A percentile compares a stretch with the other conserved stretches of the same genome.
Evolutionary conservation across 2,888 invertebrate genomes (phyloP).

Genomic region (Liposcelis brunnea): DNA sequence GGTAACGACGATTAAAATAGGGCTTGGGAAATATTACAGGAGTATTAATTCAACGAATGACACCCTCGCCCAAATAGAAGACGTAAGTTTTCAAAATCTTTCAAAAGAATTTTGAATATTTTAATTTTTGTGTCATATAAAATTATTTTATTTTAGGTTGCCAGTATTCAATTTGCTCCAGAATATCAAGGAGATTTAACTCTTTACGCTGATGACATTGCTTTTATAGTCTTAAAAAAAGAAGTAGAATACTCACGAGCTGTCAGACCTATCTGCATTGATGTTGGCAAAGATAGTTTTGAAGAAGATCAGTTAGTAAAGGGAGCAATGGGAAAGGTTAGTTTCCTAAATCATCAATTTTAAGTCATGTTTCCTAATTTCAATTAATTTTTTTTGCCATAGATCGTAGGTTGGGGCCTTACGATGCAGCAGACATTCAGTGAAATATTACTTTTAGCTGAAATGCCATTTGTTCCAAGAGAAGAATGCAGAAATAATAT

Average conservation of each 20-base stretch:
- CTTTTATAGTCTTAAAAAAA: background rate
- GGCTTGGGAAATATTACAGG: background rate
- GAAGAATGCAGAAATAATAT: background rate
- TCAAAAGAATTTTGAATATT: too few relatives aligned
- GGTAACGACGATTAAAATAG: background rate
- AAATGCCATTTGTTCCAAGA: background rate
- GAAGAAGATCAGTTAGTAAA: constrained; percentile 8
- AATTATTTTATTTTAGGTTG: too few relatives aligned
- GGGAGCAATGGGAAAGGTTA: background rate
- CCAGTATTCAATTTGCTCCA: too few relatives aligned
- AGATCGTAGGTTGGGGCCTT: background rate
- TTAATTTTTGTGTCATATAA: too few relatives aligned
- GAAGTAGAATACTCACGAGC: background rate
- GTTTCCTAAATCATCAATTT: background rate
- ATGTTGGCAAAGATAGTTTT: constrained; percentile 10
- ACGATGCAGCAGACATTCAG: background rate
- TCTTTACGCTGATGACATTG: background rate
- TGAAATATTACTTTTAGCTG: background rate
- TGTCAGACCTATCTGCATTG: constrained; percentile 5
- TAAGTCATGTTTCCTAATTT: background rate
- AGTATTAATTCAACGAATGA: background rate
- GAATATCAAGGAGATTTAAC: too few relatives aligned
- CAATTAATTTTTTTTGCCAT: background rate
- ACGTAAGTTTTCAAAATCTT: too few relatives aligned
- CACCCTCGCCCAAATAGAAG: background rate